Evolutionary conservation across 2,113 vertebrate genomes (phyloP).

Genomic region (Fulica atra): DNA sequence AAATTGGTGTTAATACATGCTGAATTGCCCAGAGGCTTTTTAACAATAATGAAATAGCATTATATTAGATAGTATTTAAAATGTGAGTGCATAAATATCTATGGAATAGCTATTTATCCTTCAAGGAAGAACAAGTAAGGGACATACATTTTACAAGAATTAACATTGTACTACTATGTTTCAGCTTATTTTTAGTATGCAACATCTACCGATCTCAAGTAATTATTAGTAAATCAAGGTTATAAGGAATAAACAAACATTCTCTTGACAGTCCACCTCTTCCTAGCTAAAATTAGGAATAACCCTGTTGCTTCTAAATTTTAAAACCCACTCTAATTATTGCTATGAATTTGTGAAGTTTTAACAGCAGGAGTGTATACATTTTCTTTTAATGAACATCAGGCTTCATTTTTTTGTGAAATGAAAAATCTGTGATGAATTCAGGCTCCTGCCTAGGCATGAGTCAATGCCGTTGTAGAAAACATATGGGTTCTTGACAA

Average conservation of each 20-base stretch:
- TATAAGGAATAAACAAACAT: conserved; percentile 9
- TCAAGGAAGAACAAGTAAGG: not conserved
- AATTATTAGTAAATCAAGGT: conserved; percentile 12
- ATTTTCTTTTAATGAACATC: conserved; percentile 58
- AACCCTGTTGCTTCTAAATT: conserved; percentile 10
- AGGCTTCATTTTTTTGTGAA: conserved; percentile 10
- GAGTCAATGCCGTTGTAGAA: conserved; percentile 22
- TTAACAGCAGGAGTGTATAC: conserved; percentile 24
- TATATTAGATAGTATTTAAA: not conserved
- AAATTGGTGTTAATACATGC: not conserved
- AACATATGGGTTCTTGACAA: not conserved
- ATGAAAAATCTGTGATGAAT: conserved; percentile 24
- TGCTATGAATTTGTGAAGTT: conserved; percentile 30
- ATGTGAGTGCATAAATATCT: not conserved
- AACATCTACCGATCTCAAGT: not conserved
- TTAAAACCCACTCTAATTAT: conserved; percentile 57
- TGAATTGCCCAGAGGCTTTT: not conserved
- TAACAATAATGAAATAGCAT: not conserved
- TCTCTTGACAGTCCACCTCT: conserved; percentile 8
- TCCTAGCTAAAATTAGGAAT: conserved; percentile 26
- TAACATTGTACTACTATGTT: not conserved
- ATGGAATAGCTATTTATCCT: not conserved
- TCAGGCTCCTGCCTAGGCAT: conserved; percentile 25
- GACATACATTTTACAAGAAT: not conserved
- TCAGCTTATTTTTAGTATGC: conserved; percentile 3